These are phyloP conservation scores for Spea bombifrons DNA, from an alignment of 2,113 vertebrate species.

Conservation along the genomic window DNA sequence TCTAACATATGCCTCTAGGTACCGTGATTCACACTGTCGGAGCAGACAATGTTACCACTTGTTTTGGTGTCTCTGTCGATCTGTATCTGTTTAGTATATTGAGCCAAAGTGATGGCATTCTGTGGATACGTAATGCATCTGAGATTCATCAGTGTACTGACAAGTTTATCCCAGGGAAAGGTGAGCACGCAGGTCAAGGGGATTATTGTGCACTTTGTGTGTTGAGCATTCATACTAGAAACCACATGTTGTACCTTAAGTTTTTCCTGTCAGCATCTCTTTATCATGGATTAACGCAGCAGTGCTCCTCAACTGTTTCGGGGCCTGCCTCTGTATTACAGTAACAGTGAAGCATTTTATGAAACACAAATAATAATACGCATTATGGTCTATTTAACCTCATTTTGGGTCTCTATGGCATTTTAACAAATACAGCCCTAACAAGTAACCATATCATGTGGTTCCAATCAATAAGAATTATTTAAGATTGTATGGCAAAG, in stretches of 20 bases:
- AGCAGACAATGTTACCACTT: no score
- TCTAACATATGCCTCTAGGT: no score
- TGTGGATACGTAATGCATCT: conserved; percentile 33
- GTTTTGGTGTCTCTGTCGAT: not conserved
- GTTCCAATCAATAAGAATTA: no score
- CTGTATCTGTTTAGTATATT: conserved; percentile 33
- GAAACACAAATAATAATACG: no score
- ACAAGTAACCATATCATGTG: no score
- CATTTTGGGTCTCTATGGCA: no score
- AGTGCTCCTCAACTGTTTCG: not conserved
- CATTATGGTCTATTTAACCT: no score
- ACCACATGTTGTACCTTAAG: conserved; percentile 32
- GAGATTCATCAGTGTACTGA: conserved; percentile 29
- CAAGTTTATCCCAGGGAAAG: conserved; percentile 35
- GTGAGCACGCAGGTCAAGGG: conserved; percentile 37
- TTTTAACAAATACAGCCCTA: no score
- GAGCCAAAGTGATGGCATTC: conserved; percentile 23
- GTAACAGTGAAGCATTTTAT: no score
- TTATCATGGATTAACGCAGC: not conserved
- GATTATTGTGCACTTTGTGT: conserved; percentile 36
- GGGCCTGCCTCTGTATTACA: no score
- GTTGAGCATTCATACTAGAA: conserved; percentile 30
- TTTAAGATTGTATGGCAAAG: no score
- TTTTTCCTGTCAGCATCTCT: conserved; percentile 6
- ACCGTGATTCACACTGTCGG: no score